phyloP scores from a whole-genome alignment of 2,797 vertebrate genomes.

The Chelonia mydas region DNA sequence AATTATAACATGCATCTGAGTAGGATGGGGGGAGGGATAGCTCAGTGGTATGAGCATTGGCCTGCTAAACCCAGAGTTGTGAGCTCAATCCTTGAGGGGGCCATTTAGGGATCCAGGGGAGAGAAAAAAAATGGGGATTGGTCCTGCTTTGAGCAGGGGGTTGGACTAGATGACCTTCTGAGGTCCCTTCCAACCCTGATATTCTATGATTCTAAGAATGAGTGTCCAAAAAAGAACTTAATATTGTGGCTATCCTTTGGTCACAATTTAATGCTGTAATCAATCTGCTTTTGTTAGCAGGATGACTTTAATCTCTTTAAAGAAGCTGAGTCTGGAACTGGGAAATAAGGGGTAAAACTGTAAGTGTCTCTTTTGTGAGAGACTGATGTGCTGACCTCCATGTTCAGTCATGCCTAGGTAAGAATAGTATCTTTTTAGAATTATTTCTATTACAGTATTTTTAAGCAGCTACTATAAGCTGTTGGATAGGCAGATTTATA shows the following conservation, averaged over 20 bases:
- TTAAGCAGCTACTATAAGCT: accelerated
- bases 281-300: not conserved
- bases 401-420: not conserved
- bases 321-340: not conserved
- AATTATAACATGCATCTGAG: not conserved
- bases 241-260: not conserved
- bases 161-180: too few species aligned
- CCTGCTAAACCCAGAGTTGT: too few species aligned
- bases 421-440: not conserved
- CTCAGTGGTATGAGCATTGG: too few species aligned
- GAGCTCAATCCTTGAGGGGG: too few species aligned
- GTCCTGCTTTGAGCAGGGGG: too few species aligned
- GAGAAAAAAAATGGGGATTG: too few species aligned
- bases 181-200: too few species aligned
- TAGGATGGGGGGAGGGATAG: not conserved
- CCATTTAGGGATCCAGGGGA: too few species aligned
- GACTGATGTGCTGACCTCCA: not conserved
- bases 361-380: not conserved
- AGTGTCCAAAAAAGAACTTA: not conserved
- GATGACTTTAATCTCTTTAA: not conserved
- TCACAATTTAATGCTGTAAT: not conserved
- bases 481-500: not conserved
- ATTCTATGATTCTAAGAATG: too few species aligned
- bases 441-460: not conserved
- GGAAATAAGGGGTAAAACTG: not conserved